Base-by-base conservation (phyloP, 2,888 invertebrate genomes). In the Hemicrepidius hirtus region DNA sequence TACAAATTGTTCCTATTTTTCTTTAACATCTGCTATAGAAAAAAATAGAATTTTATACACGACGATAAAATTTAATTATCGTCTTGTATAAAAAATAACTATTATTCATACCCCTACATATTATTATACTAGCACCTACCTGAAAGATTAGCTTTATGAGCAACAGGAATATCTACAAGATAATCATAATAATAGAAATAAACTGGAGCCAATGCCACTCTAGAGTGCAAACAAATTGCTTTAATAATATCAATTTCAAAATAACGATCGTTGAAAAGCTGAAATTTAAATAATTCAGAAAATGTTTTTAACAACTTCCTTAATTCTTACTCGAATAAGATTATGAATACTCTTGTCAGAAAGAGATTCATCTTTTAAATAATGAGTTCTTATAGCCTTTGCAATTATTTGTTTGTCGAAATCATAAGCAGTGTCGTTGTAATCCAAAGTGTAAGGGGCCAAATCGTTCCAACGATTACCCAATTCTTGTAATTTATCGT, bases 201-300 rank as follows among this genome's bases (percentile, higher is more conserved):
- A 0, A 90, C 88, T 0, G 91, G 90, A 75, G 88, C 88, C 9
- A 87, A 84, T 1, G 76, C 73, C 13, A 74, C 78, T 37, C 77
- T 66, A n/a, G 75, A 77, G 35, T 84, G 83, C 20, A 80, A 21
- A 71, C 80, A 77, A 10, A 80, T 44, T 1, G 82, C 77, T 57
- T 77, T 77, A 60, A 82, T 81, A 1, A 76, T 68, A 60, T 78
- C 80, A 6, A 78, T 55, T 1, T 80, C 81, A 89, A 92, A 59
- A 88, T 87, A 81, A 90, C 92, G 86, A 82, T 93, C 93, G 0
- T 91, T 88, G 3, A 91, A 87, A 77, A 93, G 88, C 87, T 91
- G n/a, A n/a, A n/a, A n/a, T n/a, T n/a, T n/a, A n/a, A n/a, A n/a
- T n/a, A n/a, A n/a, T n/a, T n/a, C n/a, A n/a, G n/a, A n/a, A n/a